Percentiles rank a stretch among this genome's conserved stretches.
Evolutionary conservation across 2,888 invertebrate genomes (phyloP).

Genomic region (Drosophila recens): DNA sequence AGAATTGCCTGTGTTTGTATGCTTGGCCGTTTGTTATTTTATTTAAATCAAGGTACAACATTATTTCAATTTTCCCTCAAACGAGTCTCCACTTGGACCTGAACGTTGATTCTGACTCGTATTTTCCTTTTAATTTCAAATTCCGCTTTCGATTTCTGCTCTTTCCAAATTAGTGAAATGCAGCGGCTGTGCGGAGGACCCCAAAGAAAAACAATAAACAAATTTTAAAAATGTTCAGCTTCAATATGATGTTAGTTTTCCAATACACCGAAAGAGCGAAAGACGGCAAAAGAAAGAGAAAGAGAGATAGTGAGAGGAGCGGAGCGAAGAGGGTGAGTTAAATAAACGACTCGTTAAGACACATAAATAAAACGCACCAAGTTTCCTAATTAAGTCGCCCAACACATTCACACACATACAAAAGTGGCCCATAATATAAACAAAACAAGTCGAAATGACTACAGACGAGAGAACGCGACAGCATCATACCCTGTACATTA

Average conservation of each 20-base stretch:
- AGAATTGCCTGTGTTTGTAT: background rate
- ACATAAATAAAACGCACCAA: conserved; percentile 76
- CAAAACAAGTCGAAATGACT: conserved; percentile 14
- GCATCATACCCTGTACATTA: background rate
- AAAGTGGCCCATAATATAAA: conserved; percentile 48
- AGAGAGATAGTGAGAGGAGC: conserved; percentile 10
- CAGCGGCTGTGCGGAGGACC: conserved; percentile 60
- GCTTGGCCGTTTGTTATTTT: conserved; percentile 66
- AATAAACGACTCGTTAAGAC: conserved; percentile 82
- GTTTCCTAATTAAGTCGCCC: conserved; percentile 81
- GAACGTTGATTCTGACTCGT: conserved; percentile 12
- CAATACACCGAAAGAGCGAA: conserved; percentile 14
- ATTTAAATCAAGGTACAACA: conserved; percentile 78
- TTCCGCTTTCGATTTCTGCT: conserved; percentile 43
- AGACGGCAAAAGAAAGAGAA: background rate
- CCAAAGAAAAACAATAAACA: conserved; percentile 79
- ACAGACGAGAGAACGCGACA: background rate
- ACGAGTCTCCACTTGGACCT: conserved; percentile 17
- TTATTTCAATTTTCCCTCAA: conserved; percentile 63
- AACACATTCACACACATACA: conserved; percentile 26
- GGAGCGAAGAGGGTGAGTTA: conserved; percentile 52
- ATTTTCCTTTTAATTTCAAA: conserved; percentile 60
- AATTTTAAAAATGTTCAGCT: conserved; percentile 68
- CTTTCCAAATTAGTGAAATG: conserved; percentile 62
- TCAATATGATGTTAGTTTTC: conserved; percentile 59